Base-by-base conservation (phyloP, 2,888 invertebrate genomes). In the Morinoia aosen region DNA sequence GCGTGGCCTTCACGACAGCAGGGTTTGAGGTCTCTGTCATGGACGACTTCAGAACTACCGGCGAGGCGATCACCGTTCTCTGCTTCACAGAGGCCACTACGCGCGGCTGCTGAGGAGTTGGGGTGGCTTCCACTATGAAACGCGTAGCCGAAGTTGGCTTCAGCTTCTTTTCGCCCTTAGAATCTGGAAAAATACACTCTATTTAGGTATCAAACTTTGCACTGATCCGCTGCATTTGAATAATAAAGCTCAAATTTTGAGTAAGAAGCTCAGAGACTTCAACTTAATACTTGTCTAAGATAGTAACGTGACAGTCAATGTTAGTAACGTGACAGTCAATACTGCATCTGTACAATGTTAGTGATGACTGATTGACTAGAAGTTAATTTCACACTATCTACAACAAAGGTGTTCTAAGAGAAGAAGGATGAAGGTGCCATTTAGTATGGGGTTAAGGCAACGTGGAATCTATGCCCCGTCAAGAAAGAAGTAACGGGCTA, bases 41-140 rank as follows among this genome's bases (percentile, higher is more conserved):
- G 57, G 88, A 48, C 19, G 95, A 39, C 33, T 96, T 94, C 12
- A 91, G 95, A 19, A 96, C 57, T 16, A 96, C 95, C 56, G 96
- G 94, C n/a, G 95, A 64, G 10, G 96, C 94, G 14, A 91, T 76
- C 12, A 95, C 94, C 10, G 95, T 40, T 16, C 95, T 96, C 40
- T 95, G 95, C 14, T 93, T 93, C 48, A 57, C 93, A 33, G 93
- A 56, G 25, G 93, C 93, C 16, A 93, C 93, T 2, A 93, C 93
- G 5, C 93, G 57, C 19, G 93, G 93, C 40, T 93, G 93, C 33
- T 93, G 93, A 57, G 93, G 93, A 11, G 93, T 93, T 16, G 93
- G 93, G 0, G 93, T 93, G 14, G 93, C 93, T 93, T 93, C 93
- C 12, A 93, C 93, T 39, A 93, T 93, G 58, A 93, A 93, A 33